These are phyloP conservation scores for Drepanosiphum platanoidis DNA, from an alignment of 2,888 invertebrate species.

Conservation along the genomic window DNA sequence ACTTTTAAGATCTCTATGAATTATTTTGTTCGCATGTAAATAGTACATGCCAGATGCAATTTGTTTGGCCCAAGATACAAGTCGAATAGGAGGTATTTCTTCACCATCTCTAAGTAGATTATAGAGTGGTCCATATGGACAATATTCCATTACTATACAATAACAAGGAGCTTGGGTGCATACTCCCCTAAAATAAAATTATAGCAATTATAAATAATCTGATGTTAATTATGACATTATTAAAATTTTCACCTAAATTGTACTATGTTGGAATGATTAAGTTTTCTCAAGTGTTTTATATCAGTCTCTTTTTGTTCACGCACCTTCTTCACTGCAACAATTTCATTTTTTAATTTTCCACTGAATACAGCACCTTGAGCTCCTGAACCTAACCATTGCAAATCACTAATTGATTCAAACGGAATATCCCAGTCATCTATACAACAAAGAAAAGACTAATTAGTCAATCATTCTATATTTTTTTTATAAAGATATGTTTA, in stretches of 20 bases:
- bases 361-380: constrained; percentile 96
- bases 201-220: constrained; percentile 15
- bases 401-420: constrained; percentile 87
- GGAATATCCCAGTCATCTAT: constrained; percentile 94
- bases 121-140: constrained; percentile 93
- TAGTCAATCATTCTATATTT: neutral
- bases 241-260: constrained; percentile 75
- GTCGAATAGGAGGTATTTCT: constrained; percentile 83
- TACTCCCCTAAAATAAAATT: constrained; percentile 77
- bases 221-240: neutral
- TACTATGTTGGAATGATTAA: constrained; percentile 95
- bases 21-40: constrained; percentile 94
- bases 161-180: constrained; percentile 92
- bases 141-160: constrained; percentile 98
- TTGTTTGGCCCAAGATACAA: constrained; percentile 93
- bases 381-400: constrained; percentile 93
- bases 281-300: constrained; percentile 87
- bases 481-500: constrained; percentile 27
- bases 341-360: constrained; percentile 82
- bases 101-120: constrained; percentile 86
- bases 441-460: constrained; percentile 64
- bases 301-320: constrained; percentile 91
- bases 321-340: constrained; percentile 96
- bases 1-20: constrained; percentile 97
- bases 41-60: constrained; percentile 97